phyloP scores from a whole-genome alignment of 2,797 vertebrate genomes.

The Scolopax bukidnonensis region DNA sequence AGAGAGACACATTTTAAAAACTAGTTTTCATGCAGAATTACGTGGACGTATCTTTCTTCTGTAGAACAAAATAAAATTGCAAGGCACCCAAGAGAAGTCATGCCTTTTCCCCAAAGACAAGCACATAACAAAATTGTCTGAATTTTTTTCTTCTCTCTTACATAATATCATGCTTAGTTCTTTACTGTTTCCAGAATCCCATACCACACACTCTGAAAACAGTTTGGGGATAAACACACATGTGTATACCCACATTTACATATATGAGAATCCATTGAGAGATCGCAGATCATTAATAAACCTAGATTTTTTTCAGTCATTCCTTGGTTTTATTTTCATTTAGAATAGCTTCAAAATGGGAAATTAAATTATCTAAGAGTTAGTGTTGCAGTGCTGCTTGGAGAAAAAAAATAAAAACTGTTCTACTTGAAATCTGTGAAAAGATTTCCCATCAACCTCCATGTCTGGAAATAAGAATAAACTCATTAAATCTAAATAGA shows the following conservation, averaged over 20 bases:
- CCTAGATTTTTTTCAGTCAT: not conserved
- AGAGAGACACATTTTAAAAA: not conserved
- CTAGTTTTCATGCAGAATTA: not conserved
- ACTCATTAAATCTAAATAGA: not conserved
- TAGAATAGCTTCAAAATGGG: not conserved
- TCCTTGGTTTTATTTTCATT: not conserved
- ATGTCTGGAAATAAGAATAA: slow-evolving; percentile 24
- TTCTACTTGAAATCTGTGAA: not conserved
- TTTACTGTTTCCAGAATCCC: not conserved
- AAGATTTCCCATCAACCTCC: not conserved
- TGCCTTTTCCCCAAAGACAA: not conserved
- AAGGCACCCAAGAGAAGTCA: not conserved
- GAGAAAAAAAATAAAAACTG: not conserved
- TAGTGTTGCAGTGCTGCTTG: not conserved
- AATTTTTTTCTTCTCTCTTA: not conserved
- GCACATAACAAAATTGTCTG: not conserved
- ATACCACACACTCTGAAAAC: not conserved
- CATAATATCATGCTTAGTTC: not conserved
- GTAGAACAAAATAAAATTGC: not conserved
- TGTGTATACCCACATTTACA: not conserved
- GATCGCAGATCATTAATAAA: not conserved
- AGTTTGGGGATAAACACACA: not conserved
- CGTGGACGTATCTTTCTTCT: not conserved
- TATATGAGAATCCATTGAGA: not conserved
- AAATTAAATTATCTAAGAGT: not conserved